Base-by-base conservation (phyloP, 1,140 invertebrate species). In the Onthophagus taurus region DNA sequence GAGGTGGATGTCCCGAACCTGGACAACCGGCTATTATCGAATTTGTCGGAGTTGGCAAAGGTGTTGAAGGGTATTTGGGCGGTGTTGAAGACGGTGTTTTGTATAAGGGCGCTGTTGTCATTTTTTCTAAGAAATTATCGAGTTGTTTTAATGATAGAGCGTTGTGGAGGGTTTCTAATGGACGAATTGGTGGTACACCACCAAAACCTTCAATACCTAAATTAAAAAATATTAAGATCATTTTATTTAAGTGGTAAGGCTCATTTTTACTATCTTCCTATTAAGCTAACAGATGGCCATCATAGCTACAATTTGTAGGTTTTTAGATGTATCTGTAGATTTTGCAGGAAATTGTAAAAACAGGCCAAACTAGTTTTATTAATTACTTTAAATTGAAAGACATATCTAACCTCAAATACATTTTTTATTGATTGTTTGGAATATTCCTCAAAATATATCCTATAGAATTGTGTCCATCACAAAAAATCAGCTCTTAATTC, bases 81-180 rank as follows among this genome's bases (percentile, higher is more conserved):
- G 81, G 78, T 23, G 81, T 81, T 1, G 79, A 80, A 3, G 80
- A 76, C 17, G 80, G 79, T 5, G 82, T 82, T 21, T 78, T 71
- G 46, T 78, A 78, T 18, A 83, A 63, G 11, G 78, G 76, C 4
- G 76, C 73, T 18, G 73, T 70, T 0, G 85, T 88, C 74, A 91
- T 87, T 51, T 80, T 75, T 52, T 88, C 83, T 52, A 97, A 66
- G 63, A 95, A 97, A 3, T 69, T 69, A 60, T 95, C 91, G 50
- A 97, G 65, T 61, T 97, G 89, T 24, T 81, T 78, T 49, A 96
- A 70, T 18, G 91, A 96, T 46, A 97, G 67, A 19, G 91, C 88
- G 68, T 97, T 97, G 69, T 97, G 93, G 21, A 97, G 68, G 2
- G 94, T 97, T 68, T 97, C 93, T 57, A 97, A 62, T 1, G 93